Base-by-base conservation (phyloP, 2,113 vertebrate species). In the Amphiprion percula region DNA sequence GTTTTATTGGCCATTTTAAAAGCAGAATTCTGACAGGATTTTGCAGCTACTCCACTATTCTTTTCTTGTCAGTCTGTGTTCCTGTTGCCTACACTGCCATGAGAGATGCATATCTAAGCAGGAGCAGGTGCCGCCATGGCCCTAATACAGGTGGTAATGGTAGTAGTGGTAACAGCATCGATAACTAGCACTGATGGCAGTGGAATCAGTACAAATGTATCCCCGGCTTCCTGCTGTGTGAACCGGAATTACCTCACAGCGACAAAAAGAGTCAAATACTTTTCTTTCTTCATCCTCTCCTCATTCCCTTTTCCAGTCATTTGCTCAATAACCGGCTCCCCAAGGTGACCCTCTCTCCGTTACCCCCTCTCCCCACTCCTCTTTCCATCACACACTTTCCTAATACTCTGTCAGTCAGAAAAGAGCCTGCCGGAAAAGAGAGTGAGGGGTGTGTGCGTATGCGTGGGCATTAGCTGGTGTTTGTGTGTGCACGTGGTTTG, bases 391-490 rank as follows among this genome's bases (percentile, higher is more conserved):
- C 64, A 82, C 69, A 67, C 79, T 83, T 33, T 46, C 47, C 59
- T 82, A 84, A 84, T 90, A 68, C 80, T 79, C 85, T 88, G 83
- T 84, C 86, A 82, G 65, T 88, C 88, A 88, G 83, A 71, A 84
- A 74, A 79, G 63, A 68, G 52, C 65, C 59, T 68, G 76, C 47
- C 50, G 53, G 66, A 80, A 83, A 82, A 39, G 11, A 54, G 72
- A 77, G 65, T 1, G 65, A 74, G 65, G 52, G 28, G 50, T 68
- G 65, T 12, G 56, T 37, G 61, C 1, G 16, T 49, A 24, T 60
- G 76, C 63, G 75, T 4, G 44, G 24, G 62, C 58, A 60, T 70
- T 55, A 71, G 60, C 61, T 15, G 37, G 59, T 56, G 71, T 74
- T 59, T 82, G 60, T 68, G 70, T 50, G 82, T 21, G 63, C 33